Percentiles rank a stretch among this genome's conserved stretches.
These are phyloP conservation scores for Spermophilus dauricus DNA, from an alignment of 2,113 vertebrate genomes.

Conservation along the genomic window DNA sequence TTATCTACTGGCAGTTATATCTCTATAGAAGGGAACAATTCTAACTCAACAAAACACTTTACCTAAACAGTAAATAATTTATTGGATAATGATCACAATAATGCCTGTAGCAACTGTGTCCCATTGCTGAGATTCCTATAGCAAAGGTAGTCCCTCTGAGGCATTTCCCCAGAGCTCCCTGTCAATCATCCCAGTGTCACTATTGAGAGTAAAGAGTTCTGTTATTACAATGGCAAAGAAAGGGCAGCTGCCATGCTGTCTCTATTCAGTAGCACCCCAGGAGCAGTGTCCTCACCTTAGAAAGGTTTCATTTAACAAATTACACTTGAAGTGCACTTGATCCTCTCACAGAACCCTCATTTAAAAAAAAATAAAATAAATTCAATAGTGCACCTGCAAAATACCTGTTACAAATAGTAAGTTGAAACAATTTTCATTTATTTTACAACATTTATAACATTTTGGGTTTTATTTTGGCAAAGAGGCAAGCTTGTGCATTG, in stretches of 20 bases:
- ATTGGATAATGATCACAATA: background rate
- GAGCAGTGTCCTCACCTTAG: background rate
- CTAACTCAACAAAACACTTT: background rate
- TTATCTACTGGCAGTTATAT: background rate
- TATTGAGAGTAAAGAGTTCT: background rate
- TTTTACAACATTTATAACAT: background rate
- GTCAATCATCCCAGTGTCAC: background rate
- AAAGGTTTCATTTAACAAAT: constrained; percentile 48
- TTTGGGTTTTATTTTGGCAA: background rate
- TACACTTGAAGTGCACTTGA: background rate
- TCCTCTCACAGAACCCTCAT: background rate
- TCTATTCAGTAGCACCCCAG: background rate
- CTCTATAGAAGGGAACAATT: constrained; percentile 12
- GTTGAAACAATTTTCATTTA: accelerated
- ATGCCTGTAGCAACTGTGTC: background rate
- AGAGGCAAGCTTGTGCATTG: background rate
- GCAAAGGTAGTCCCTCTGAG: background rate
- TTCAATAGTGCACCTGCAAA: background rate
- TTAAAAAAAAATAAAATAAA: background rate
- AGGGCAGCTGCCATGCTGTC: constrained; percentile 24
- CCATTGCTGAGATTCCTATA: background rate
- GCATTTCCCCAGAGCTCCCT: background rate
- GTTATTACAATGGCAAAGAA: background rate
- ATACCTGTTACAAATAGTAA: background rate
- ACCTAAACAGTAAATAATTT: background rate